A percentile compares a stretch with the other conserved stretches of the same genome.
Conservation (phyloP, 2,888 invertebrate species). For the Lasioglossum calceatum region DNA sequence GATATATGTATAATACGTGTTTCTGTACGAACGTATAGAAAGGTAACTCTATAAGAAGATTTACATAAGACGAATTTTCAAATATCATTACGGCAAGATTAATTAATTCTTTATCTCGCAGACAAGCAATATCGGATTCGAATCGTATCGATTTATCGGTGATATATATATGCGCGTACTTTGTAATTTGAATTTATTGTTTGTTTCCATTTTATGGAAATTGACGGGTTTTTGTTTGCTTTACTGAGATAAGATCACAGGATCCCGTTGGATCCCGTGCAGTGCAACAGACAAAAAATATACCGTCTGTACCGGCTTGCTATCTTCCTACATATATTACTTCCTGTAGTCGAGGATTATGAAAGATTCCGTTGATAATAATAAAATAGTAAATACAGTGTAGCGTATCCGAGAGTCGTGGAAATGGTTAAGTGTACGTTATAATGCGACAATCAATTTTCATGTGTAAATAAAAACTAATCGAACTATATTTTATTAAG, state of each 20-base stretch:
- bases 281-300: conserved; percentile 10
- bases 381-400: conserved; percentile 57
- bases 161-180: background rate
- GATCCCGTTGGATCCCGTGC: background rate
- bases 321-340: conserved; percentile 36
- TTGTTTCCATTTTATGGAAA: background rate
- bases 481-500: conserved; percentile 21
- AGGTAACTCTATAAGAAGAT: conserved; percentile 43
- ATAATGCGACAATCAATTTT: conserved; percentile 44
- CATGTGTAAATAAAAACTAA: conserved; percentile 23
- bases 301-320: conserved; percentile 5
- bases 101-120: background rate
- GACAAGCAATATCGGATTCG: background rate
- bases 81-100: background rate
- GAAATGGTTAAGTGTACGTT: conserved; percentile 34
- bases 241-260: background rate
- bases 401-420: conserved; percentile 35
- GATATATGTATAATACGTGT: background rate
- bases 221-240: background rate
- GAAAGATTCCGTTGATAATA: conserved; percentile 59
- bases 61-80: conserved; percentile 38
- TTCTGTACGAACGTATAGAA: conserved; percentile 31
- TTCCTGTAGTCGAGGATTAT: conserved; percentile 42
- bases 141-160: background rate
- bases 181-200: background rate